Conservation (phyloP, 2,113 vertebrate species). For the Clarias macrocephalus region DNA sequence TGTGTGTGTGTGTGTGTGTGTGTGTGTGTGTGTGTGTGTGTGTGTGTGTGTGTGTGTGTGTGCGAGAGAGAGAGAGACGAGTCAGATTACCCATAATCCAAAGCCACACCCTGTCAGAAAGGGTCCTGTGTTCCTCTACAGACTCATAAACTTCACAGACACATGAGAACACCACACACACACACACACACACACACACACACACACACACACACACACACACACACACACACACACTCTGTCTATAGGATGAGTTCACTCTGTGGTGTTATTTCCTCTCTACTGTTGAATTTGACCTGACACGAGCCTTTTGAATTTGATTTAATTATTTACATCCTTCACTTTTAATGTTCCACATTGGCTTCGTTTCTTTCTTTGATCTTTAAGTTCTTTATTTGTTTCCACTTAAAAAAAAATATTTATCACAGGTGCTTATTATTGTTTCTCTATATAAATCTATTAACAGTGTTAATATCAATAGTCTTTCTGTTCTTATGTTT, state of each 20-base stretch:
- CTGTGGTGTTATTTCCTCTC: background rate
- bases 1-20: constrained; percentile 20
- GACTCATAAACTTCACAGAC: constrained; percentile 13
- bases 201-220: background rate
- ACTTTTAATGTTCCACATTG: too few relatives aligned
- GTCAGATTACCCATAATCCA: constrained; percentile 19
- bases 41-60: constrained; percentile 13
- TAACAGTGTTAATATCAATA: background rate
- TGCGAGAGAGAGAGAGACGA: constrained; percentile 10
- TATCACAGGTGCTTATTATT: background rate
- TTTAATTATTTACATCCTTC: background rate
- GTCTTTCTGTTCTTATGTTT: background rate
- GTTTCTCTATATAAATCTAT: background rate
- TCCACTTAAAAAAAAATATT: background rate
- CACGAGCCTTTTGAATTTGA: background rate
- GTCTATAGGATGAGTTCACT: background rate
- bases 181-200: background rate
- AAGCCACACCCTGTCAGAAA: constrained; percentile 16
- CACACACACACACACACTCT: background rate
- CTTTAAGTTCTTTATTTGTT: background rate
- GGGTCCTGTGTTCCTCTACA: background rate
- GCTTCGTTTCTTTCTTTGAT: background rate
- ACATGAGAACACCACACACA: background rate
- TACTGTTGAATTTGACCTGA: background rate
- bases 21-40: constrained; percentile 36